Conservation (phyloP, 2,113 vertebrate species). For the Brienomyrus longianalis region DNA sequence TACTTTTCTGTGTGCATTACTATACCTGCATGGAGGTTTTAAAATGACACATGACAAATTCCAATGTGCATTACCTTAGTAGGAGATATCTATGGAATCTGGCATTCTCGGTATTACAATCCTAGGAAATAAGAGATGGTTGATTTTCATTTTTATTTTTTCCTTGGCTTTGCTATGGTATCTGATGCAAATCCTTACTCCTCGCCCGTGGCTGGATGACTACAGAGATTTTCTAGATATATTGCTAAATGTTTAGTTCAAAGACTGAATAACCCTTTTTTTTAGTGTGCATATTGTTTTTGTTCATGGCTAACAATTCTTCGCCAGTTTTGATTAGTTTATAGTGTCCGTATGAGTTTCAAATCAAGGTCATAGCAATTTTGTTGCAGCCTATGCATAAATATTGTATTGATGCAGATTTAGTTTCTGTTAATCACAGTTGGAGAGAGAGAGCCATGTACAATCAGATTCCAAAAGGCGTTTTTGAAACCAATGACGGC, state of each 20-base stretch:
- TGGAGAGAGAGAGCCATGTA: neutral
- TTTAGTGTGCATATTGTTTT: neutral
- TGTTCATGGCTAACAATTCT: neutral
- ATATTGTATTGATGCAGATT: neutral
- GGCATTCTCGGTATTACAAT: neutral
- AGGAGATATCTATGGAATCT: neutral
- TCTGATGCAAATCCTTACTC: neutral
- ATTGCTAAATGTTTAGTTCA: neutral
- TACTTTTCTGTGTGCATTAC: neutral
- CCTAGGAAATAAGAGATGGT: neutral
- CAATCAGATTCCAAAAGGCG: neutral
- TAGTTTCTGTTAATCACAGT: neutral
- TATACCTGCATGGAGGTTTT: neutral
- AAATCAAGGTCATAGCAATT: constrained; percentile 2
- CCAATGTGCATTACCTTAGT: neutral
- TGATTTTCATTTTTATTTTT: neutral
- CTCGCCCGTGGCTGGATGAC: neutral
- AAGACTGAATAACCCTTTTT: neutral
- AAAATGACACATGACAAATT: neutral
- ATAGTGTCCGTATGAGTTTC: neutral
- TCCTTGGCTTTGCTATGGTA: neutral
- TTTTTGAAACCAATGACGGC: neutral
- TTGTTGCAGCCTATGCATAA: neutral
- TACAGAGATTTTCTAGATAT: neutral
- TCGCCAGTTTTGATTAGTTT: neutral